Evolutionary conservation across 2,113 vertebrate genomes (phyloP).

Genomic region (Isichthys henryi): DNA sequence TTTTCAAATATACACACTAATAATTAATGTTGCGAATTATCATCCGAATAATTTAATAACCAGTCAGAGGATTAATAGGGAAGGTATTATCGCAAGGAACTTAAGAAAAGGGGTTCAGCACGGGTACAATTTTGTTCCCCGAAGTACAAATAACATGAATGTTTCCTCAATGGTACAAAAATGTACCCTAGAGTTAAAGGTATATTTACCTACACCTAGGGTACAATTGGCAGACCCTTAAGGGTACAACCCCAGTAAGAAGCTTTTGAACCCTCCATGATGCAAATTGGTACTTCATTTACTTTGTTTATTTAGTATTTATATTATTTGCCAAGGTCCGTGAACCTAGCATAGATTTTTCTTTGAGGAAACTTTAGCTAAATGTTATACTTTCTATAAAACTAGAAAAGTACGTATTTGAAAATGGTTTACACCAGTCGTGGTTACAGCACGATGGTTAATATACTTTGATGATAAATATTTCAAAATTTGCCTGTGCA

Average conservation of each 20-base stretch:
- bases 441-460: not conserved
- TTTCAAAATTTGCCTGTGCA: not conserved
- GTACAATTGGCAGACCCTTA: not conserved
- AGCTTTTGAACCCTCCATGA: too few species aligned
- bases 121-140: not conserved
- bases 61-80: not conserved
- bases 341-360: not conserved
- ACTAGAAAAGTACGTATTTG: not conserved
- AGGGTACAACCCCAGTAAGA: not conserved
- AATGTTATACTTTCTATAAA: not conserved
- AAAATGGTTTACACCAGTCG: not conserved
- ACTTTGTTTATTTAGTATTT: too few species aligned
- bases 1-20: not conserved
- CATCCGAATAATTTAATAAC: not conserved
- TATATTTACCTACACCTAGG: not conserved
- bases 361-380: not conserved
- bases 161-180: not conserved
- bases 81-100: not conserved
- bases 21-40: not conserved
- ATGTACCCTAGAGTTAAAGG: not conserved
- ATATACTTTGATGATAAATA: not conserved
- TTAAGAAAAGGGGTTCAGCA: not conserved
- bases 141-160: not conserved
- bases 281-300: too few species aligned
- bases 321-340: not conserved